Evolutionary conservation across 2,888 invertebrate genomes (phyloP), one percentile per base, ranked within the genome.

Genomic region (Orthosia incerta): DNA sequence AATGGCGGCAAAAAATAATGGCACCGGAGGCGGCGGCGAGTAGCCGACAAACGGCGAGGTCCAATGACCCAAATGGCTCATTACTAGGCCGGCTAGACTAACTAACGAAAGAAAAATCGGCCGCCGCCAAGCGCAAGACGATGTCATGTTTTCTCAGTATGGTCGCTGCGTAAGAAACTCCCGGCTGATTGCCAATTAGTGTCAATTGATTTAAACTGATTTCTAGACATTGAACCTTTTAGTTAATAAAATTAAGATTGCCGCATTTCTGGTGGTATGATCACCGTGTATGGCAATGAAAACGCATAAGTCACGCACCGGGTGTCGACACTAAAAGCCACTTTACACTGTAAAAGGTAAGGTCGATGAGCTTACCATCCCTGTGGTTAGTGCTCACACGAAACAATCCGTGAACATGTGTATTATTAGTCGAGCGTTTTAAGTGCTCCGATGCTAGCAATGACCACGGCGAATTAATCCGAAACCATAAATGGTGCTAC

Each of bases 61-160:
- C 95, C 94, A 95, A 95, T 96, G 95, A 96, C 96, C 96, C 93
- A 96, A 95, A 95, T 96, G 93, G 92, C 90, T 91, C 91, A 93
- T 92, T 92, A 94, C 94, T 94, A 92, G 94, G 94, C 91, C 94
- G 91, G 88, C 87, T 90, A 93, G 92, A 90, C 91, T 88, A 89
- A 90, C 90, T 79, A 93, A 92, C 91, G 94, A 95, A 94, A 95
- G 92, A 94, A 95, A 95, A 95, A 95, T 95, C 94, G 91, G 93
- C 91, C 93, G 88, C 83, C 86, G 88, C 86, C 80, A 46, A 89
- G 87, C 89, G 84, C 87, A 89, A 84, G 82, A 85, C 85, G 79
- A 86, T 87, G 80, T 77, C 81, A 86, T 80, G 69, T 79, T 78
- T 76, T 80, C 76, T 74, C 55, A 60, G 56, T 74, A 77, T 39